Conservation (phyloP, 2,113 vertebrate genomes). For the Syrmaticus mikado region DNA sequence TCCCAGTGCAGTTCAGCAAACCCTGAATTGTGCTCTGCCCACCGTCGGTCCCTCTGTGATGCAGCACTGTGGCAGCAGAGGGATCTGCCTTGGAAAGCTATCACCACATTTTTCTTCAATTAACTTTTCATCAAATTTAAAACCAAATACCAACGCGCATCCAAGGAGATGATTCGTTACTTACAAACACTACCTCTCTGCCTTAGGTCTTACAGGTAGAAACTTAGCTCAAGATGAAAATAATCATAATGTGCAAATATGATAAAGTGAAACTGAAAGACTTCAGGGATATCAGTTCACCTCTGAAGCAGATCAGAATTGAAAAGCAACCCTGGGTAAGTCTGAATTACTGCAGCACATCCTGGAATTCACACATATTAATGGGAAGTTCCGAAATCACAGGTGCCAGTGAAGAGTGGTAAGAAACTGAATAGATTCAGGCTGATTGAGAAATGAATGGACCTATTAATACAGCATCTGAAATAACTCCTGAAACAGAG, state of each 20-base stretch:
- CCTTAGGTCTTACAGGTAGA: neutral
- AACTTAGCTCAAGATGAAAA: neutral
- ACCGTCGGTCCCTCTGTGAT: neutral
- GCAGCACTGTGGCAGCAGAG: rapidly evolving
- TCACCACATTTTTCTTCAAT: neutral
- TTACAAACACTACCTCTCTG: neutral
- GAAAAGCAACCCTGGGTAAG: rapidly evolving
- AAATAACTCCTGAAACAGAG: neutral
- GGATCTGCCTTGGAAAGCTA: neutral
- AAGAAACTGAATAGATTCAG: rapidly evolving
- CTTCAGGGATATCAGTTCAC: rapidly evolving
- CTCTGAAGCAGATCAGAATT: neutral
- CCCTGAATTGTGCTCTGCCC: neutral
- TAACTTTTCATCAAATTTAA: neutral
- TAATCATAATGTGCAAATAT: neutral
- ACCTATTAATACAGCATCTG: rapidly evolving
- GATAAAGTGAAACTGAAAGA: conserved; percentile 12
- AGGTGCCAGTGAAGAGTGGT: neutral
- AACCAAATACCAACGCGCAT: neutral
- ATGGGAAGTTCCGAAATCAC: neutral
- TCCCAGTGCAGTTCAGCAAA: neutral
- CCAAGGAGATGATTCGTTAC: neutral
- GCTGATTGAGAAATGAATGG: neutral
- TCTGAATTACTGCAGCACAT: neutral
- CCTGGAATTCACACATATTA: neutral